Evolutionary conservation across 2,113 vertebrate genomes (phyloP), one percentile per base, ranked within the genome.

Genomic region (Camelus bactrianus): DNA sequence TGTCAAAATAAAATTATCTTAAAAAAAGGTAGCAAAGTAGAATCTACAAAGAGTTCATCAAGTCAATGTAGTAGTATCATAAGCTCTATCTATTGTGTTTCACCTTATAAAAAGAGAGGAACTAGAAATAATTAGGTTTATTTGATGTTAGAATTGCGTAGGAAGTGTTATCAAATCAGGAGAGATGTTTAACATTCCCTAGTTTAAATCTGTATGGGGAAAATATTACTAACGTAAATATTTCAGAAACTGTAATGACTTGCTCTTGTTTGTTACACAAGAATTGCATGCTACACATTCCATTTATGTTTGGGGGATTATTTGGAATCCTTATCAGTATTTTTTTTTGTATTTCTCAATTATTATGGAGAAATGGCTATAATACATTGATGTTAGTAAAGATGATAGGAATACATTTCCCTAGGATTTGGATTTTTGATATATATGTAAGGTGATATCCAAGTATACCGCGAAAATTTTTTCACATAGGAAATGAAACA

Each of bases 1-100:
- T 88, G 26, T 83, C 38, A 89, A 80, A 91, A 94, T 79, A 92
- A 94, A 95, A 84, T 79, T 26, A 88, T 79, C 26, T 48, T 16
- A 69, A 96, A 97, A 76, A 46, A 77, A 35, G 35, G 75, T 22
- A 14, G 10, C 30, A 91, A 91, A 93, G 17, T 38, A 75, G 22
- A 67, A 22, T 17, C 46, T 84, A 73, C 60, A 81, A 92, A 93
- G 17, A 50, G n/a, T 72, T 67, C 64, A 17, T 92, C 80, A 91
- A 95, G 75, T 69, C 26, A n/a, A 94, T 58, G 65, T 65, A 80
- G 69, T 42, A 86, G n/a, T 58, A 90, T 2, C 42, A 10, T 22
- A 69, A 73, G 14, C 8, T 95, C 24, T 93, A 54, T 83, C 30
- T 75, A 54, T 54, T 80, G 2, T 77, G 38, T 67, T 94, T 95